A percentile compares a stretch with the other conserved stretches of the same genome.
Conservation (phyloP, 2,797 vertebrate genomes). For the Spea hammondii region DNA sequence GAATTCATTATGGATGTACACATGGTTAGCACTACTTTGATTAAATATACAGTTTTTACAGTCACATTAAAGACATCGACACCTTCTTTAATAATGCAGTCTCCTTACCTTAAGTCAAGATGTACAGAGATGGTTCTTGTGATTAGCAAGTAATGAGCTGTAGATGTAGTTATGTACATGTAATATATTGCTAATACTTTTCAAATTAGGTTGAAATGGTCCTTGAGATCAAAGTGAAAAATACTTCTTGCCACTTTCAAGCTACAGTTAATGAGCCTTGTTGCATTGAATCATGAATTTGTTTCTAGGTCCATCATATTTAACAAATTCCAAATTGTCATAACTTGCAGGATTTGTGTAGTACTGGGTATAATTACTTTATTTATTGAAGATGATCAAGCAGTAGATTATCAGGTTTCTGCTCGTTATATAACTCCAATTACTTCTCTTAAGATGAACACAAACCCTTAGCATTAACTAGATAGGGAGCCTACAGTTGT, state of each 20-base stretch:
- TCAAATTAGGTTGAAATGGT: conserved; percentile 4
- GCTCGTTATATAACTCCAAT: background rate
- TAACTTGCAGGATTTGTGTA: background rate
- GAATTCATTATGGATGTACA: conserved; percentile 26
- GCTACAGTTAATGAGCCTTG: background rate
- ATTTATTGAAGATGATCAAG: background rate
- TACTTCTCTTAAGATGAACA: background rate
- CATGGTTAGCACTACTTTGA: conserved; percentile 25
- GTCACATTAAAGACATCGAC: conserved; percentile 11
- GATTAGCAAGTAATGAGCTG: conserved; percentile 22
- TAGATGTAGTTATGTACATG: conserved; percentile 1
- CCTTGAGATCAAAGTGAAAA: conserved; percentile 23
- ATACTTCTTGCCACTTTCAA: conserved; percentile 1
- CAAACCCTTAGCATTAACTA: background rate
- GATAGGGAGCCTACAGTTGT: too few relatives aligned
- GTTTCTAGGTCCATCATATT: background rate
- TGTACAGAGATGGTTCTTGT: conserved; percentile 6
- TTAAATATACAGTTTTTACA: conserved; percentile 41
- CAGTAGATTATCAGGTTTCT: background rate
- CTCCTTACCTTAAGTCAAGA: conserved; percentile 22
- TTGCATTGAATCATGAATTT: conserved; percentile 2
- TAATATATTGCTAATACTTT: conserved; percentile 17
- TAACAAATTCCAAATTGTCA: background rate
- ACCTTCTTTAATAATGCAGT: conserved; percentile 29
- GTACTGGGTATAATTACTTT: background rate